Evolutionary conservation across 2,888 invertebrate species (phyloP).

Genomic region (Acronicta leporina): DNA sequence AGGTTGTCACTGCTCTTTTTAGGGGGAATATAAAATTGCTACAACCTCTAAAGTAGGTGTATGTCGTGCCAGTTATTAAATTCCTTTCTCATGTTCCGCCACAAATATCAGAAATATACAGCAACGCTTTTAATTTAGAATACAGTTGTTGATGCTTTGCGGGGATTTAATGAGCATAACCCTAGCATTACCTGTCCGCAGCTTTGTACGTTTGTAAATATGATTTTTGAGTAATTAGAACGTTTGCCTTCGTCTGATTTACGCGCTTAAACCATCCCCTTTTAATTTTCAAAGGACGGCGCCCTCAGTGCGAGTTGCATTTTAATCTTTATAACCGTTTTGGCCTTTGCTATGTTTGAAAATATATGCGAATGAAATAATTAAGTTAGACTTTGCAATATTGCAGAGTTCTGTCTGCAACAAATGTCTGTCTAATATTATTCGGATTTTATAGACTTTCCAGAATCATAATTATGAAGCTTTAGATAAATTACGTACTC

Average conservation of each 20-base stretch:
- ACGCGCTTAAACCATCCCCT: constrained; percentile 68
- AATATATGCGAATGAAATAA: constrained; percentile 33
- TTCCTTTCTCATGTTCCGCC: background rate
- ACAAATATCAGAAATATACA: background rate
- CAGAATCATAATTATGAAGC: no score
- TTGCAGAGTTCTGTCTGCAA: constrained; percentile 8
- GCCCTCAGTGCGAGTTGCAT: constrained; percentile 35
- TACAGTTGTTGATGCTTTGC: constrained; percentile 12
- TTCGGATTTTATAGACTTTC: no score
- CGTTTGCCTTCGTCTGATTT: constrained; percentile 74
- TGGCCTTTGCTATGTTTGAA: constrained; percentile 29
- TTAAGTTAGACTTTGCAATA: constrained; percentile 24
- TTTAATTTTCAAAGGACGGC: constrained; percentile 74
- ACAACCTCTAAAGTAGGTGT: background rate
- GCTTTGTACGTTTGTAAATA: constrained; percentile 73
- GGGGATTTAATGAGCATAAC: constrained; percentile 69
- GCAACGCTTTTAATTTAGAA: constrained; percentile 10
- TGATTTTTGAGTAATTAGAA: constrained; percentile 81
- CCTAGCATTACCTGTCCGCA: constrained; percentile 68
- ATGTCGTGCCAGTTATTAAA: no score
- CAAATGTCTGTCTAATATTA: background rate
- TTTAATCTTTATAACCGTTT: constrained; percentile 56
- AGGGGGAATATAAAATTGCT: no score
- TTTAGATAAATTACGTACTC: no score
- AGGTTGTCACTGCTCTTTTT: no score